Evolutionary conservation across 2,113 vertebrate genomes (phyloP).

Genomic region (Ptychochromis oligacanthus): DNA sequence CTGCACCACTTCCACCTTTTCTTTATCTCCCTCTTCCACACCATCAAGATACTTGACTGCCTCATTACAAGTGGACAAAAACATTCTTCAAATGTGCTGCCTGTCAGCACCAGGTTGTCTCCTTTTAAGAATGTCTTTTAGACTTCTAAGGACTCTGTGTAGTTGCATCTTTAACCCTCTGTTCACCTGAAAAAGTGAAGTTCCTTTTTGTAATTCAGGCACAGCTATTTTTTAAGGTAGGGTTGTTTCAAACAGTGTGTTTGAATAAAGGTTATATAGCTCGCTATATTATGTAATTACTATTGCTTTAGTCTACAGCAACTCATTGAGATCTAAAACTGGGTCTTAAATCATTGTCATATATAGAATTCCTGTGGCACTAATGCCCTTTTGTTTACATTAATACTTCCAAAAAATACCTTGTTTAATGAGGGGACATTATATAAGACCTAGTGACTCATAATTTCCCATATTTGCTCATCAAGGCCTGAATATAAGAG

Average conservation of each 20-base stretch:
- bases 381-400: conserved; percentile 12
- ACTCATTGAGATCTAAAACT: not conserved
- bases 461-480: conserved; percentile 60
- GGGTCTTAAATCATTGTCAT: not conserved
- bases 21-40: not conserved
- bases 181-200: not conserved
- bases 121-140: not conserved
- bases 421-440: conserved; percentile 30
- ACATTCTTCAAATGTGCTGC: not conserved
- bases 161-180: not conserved
- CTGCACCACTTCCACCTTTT: not conserved
- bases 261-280: not conserved
- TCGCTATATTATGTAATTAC: not conserved
- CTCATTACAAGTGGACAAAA: not conserved
- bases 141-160: not conserved
- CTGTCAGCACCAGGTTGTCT: not conserved
- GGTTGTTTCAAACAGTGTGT: too few relatives aligned
- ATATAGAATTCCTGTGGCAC: conserved; percentile 5
- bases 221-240: not conserved
- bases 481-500: conserved; percentile 30
- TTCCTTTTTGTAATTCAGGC: not conserved
- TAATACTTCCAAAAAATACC: conserved; percentile 29
- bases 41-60: not conserved
- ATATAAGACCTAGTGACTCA: conserved; percentile 55
- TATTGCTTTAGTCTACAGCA: not conserved